Evolutionary conservation across 1,140 invertebrate genomes (phyloP), one percentile per base, ranked within the genome.

Genomic region (Watersipora subatra): DNA sequence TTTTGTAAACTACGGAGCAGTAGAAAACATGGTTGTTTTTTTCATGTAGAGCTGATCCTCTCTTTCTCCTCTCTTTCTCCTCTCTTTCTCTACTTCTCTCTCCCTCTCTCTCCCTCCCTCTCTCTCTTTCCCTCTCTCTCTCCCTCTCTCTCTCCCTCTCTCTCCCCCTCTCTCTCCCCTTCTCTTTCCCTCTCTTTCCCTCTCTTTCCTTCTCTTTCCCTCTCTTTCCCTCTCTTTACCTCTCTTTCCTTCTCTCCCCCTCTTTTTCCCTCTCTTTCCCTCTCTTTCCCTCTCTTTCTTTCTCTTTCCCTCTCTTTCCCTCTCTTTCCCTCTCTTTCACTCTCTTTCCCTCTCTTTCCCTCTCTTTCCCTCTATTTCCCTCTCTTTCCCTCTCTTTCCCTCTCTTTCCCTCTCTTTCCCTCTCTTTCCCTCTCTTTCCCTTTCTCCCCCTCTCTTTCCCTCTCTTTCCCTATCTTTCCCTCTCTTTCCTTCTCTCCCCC

Each of bases 161-260:
- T 64, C 63, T 64, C 63, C 25, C 63, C 26, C 46, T 2, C 46
- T 25, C 63, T 64, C 34, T 64, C 61, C 57, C 22, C 2, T 7
- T 64, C 20, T 64, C 61, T 64, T 27, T 30, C 22, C 19, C n/a
- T 64, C 2, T 46, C 2, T 20, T 20, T 22, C 26, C 28, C 12
- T 19, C 62, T 12, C 56, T 26, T 27, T 25, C 0, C 22, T 46
- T 7, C 26, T 27, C 30, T 2, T 22, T 24, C 17, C 26, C 30
- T 22, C n/a, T n/a, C 17, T 63, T n/a, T n/a, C n/a, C n/a, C n/a
- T n/a, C n/a, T n/a, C n/a, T n/a, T n/a, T n/a, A n/a, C n/a, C n/a
- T n/a, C 2, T 3, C 25, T 20, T 28, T 17, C 7, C 63, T 24
- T 12, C 2, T 30, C 0, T 19, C 7, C 55, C 17, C 28, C 12